Evolutionary conservation across 2,797 vertebrate genomes (phyloP).

Genomic region (Pseudochaenichthys georgianus): DNA sequence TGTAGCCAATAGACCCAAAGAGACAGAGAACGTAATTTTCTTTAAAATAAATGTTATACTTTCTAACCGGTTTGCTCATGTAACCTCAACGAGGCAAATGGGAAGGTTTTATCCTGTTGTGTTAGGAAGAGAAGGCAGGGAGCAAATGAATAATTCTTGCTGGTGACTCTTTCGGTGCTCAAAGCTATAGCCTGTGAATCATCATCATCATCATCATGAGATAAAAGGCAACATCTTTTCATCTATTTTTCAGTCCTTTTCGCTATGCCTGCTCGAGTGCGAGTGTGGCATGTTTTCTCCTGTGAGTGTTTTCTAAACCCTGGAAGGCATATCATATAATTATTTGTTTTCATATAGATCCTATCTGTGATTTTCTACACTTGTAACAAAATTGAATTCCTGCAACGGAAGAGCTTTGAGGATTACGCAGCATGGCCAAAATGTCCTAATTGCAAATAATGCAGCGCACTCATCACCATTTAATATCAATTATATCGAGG

Average conservation of each 20-base stretch:
- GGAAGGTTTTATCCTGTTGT: constrained; percentile 51
- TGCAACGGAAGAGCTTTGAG: constrained; percentile 43
- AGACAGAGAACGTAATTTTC: neutral
- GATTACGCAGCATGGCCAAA: constrained; percentile 53
- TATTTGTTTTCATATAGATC: constrained; percentile 67
- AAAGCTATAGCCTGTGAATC: constrained; percentile 68
- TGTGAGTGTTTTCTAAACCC: constrained; percentile 56
- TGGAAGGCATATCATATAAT: constrained; percentile 48
- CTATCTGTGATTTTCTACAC: constrained; percentile 50
- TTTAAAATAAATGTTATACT: constrained; percentile 33
- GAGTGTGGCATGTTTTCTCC: constrained; percentile 11
- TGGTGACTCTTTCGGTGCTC: constrained; percentile 61
- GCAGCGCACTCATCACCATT: constrained; percentile 57
- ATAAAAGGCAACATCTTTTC: constrained; percentile 71
- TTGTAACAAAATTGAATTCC: constrained; percentile 58
- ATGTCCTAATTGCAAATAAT: constrained; percentile 70
- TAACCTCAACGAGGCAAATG: constrained; percentile 46
- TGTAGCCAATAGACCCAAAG: neutral
- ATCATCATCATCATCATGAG: constrained; percentile 53
- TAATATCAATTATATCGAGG: constrained; percentile 66
- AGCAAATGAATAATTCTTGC: constrained; percentile 67
- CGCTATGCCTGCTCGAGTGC: constrained; percentile 43
- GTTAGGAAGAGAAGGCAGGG: constrained; percentile 30
- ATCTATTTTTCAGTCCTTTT: constrained; percentile 60
- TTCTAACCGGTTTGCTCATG: constrained; percentile 36